Evolutionary conservation across 1,140 invertebrate species (phyloP), one percentile per base, ranked within the genome.

Genomic region (Bombus pyrosoma): DNA sequence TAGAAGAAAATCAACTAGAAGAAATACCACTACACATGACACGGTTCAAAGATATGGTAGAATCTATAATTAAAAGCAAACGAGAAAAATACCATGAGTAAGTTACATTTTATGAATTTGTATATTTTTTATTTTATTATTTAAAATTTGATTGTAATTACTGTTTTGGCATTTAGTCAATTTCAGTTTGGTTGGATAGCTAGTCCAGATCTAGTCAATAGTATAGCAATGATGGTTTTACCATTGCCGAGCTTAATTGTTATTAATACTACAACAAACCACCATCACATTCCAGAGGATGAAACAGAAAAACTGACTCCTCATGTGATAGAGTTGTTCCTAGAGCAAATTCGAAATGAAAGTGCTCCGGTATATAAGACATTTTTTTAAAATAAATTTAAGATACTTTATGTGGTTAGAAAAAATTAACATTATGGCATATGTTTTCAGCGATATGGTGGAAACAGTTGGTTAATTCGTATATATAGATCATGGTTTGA

Each of bases 111-210:
- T 62, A 43, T 41, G 22, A 39, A 86, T 79, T 10, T 77, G 1
- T 66, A 12, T 12, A 47, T 62, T 41, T 8, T 32, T 80, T 62
- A 32, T 47, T 77, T 69, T 39, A 62, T 57, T 39, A 13, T 18
- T 53, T 18, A 32, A 74, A 41, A 47, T 78, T 41, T 81, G 37
- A 73, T 83, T 25, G 13, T 72, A 79, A 86, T 82, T 86, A 57
- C 81, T 5, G 59, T 86, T 83, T 57, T 85, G 82, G 86, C 91
- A 85, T 93, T 83, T 85, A 96, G 96, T 71, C 93, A 97, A 91
- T 99, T 99, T 93, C 98, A 99, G 93, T 99, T 99, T 96, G 98
- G 98, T 47, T 99, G 98, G 98, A 96, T 97, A 93, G 98, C 98
- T 1, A 97, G 96, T 90, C 97, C 98, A 32, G 97, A 98, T 57